Evolutionary conservation across 2,113 vertebrate species (phyloP).

Genomic region (Dipodomys stephensi): DNA sequence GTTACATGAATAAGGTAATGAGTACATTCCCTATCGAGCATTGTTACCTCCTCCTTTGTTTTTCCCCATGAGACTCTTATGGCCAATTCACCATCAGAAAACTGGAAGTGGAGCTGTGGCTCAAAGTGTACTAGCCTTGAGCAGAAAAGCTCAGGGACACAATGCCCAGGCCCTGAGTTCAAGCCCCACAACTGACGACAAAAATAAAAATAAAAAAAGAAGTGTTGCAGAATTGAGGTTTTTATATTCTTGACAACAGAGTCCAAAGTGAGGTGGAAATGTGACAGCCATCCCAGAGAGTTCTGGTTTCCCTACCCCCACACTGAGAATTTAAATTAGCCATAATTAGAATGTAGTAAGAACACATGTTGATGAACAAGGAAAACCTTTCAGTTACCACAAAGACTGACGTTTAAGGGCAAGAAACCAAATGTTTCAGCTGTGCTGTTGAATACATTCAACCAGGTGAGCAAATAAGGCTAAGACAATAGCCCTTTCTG

Average conservation of each 20-base stretch:
- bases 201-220: too few relatives aligned
- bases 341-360: not conserved
- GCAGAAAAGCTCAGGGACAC: too few relatives aligned
- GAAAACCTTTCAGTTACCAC: not conserved
- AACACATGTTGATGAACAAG: not conserved
- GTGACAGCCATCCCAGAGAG: not conserved
- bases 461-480: conserved; percentile 55
- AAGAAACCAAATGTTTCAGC: conserved; percentile 49
- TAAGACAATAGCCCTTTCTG: conserved; percentile 61
- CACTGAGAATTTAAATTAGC: not conserved
- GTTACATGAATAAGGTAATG: too few relatives aligned
- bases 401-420: conserved; percentile 4
- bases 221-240: not conserved
- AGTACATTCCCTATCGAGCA: too few relatives aligned
- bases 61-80: too few relatives aligned
- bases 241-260: not conserved
- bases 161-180: too few relatives aligned
- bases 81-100: too few relatives aligned
- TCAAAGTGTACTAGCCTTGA: too few relatives aligned
- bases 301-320: not conserved
- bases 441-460: conserved; percentile 56
- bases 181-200: too few relatives aligned
- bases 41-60: too few relatives aligned
- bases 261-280: not conserved
- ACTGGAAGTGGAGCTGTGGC: too few relatives aligned